These are phyloP conservation scores for Benthosema pterotum DNA, from an alignment of 2,797 vertebrate species.

Conservation along the genomic window DNA sequence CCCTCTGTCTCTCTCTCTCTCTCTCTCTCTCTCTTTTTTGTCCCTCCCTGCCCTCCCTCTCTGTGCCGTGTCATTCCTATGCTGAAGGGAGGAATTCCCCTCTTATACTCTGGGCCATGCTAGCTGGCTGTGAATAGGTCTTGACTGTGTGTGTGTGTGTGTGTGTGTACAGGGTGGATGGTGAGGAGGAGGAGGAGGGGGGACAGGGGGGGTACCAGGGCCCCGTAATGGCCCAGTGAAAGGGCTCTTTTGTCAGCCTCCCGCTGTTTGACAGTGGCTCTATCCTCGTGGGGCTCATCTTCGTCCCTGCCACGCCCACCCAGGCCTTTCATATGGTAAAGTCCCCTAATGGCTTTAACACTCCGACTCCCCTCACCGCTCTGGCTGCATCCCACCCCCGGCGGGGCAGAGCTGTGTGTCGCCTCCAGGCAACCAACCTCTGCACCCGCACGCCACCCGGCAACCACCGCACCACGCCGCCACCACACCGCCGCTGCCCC, in stretches of 20 bases:
- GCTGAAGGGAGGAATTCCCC: slow-evolving; percentile 69
- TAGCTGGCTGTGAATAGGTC: slow-evolving; percentile 67
- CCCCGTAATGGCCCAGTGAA: slow-evolving; percentile 61
- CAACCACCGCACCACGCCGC: slow-evolving; percentile 56
- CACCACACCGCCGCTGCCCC: slow-evolving; percentile 36
- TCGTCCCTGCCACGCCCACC: slow-evolving; percentile 74
- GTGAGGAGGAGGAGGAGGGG: slow-evolving; percentile 34
- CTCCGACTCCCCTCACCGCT: slow-evolving; percentile 52
- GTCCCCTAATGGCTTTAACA: slow-evolving; percentile 83
- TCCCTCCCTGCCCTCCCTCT: slow-evolving; percentile 11
- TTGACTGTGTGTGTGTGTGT: slow-evolving; percentile 1
- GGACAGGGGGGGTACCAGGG: slow-evolving; percentile 8
- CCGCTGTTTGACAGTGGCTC: slow-evolving; percentile 86
- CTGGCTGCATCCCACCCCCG: slow-evolving; percentile 19
- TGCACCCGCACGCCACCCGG: slow-evolving; percentile 33
- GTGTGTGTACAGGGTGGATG: slow-evolving; percentile 24
- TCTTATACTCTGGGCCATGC: slow-evolving; percentile 58
- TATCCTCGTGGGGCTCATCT: slow-evolving; percentile 83
- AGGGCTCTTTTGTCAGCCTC: slow-evolving; percentile 70
- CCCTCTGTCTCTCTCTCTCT: slow-evolving; percentile 23
- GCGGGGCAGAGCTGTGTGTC: slow-evolving; percentile 23
- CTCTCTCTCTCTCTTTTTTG: slow-evolving; percentile 29
- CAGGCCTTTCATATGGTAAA: slow-evolving; percentile 89
- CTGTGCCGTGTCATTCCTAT: slow-evolving; percentile 64
- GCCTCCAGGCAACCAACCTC: slow-evolving; percentile 70